These are phyloP conservation scores for Melanophora roralis DNA, from an alignment of 2,888 invertebrate genomes.

Conservation along the genomic window DNA sequence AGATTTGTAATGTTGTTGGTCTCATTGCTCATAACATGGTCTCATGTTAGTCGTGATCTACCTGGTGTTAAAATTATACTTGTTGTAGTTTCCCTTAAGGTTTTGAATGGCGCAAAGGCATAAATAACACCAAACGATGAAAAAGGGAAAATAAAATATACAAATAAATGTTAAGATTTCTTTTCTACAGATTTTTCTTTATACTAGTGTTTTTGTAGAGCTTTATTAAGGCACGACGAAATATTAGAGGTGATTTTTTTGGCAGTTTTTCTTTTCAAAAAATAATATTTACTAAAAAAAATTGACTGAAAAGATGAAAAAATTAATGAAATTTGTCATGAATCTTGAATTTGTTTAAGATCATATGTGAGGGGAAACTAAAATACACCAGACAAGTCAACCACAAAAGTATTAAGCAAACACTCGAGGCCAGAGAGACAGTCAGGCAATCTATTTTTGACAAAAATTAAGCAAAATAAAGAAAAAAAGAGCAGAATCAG, in stretches of 20 bases:
- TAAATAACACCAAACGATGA: not conserved
- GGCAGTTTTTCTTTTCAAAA: not conserved
- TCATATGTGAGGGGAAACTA: not conserved
- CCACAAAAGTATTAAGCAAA: not conserved
- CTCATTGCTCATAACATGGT: too few species aligned
- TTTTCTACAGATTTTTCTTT: not conserved
- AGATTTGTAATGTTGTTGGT: too few species aligned
- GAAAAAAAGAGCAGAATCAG: not conserved
- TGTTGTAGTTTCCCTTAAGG: not conserved
- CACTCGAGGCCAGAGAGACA: not conserved
- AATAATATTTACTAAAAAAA: not conserved
- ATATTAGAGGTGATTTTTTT: constrained; percentile 25
- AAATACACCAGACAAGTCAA: constrained; percentile 2
- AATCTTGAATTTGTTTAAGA: not conserved
- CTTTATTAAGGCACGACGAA: constrained; percentile 13
- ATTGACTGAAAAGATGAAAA: not conserved
- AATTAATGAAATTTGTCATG: not conserved
- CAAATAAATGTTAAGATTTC: constrained; percentile 5
- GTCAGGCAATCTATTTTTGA: not conserved
- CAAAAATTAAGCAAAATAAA: not conserved
- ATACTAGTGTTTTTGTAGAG: not conserved
- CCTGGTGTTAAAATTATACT: not conserved
- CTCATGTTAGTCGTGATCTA: not conserved
- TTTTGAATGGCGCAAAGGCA: not conserved
- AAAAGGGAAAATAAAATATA: constrained; percentile 20